A percentile compares a stretch with the other conserved stretches of the same genome.
Evolutionary conservation across 2,113 vertebrate genomes (phyloP).

Genomic region (Mastomys natalensis): DNA sequence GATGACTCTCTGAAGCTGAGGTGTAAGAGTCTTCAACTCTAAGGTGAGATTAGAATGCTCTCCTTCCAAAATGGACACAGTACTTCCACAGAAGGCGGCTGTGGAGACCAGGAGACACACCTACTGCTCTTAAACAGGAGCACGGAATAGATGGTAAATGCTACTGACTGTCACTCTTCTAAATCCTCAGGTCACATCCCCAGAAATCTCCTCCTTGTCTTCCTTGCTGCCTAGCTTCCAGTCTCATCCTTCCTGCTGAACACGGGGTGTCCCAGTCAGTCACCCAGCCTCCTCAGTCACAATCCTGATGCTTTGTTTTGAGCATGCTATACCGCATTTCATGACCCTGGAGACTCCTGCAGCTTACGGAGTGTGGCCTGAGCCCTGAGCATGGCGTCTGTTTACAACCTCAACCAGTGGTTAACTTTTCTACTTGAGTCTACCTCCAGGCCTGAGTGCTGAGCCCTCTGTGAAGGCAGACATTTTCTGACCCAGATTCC

Average conservation of each 20-base stretch:
- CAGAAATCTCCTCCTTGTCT: background rate
- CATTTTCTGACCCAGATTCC: rapidly evolving
- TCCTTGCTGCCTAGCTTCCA: background rate
- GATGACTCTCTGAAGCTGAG: background rate
- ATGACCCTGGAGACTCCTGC: background rate
- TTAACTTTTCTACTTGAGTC: background rate
- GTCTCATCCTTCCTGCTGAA: background rate
- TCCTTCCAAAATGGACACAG: background rate
- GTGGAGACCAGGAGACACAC: background rate
- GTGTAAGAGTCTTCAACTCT: background rate
- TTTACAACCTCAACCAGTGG: background rate
- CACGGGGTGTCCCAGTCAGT: background rate
- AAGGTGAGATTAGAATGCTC: background rate
- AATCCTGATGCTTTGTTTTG: background rate
- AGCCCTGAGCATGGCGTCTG: background rate
- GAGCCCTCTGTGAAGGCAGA: rapidly evolving
- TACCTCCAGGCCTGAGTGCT: background rate
- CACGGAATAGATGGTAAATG: rapidly evolving
- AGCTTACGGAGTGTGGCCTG: background rate
- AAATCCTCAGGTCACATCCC: background rate
- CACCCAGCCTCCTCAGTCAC: background rate
- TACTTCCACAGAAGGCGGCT: too few relatives aligned
- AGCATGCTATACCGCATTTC: rapidly evolving
- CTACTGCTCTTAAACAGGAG: background rate
- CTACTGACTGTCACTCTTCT: background rate